phyloP scores from a whole-genome alignment of 2,113 vertebrate species.

The Calyptommatus sinebrachiatus region DNA sequence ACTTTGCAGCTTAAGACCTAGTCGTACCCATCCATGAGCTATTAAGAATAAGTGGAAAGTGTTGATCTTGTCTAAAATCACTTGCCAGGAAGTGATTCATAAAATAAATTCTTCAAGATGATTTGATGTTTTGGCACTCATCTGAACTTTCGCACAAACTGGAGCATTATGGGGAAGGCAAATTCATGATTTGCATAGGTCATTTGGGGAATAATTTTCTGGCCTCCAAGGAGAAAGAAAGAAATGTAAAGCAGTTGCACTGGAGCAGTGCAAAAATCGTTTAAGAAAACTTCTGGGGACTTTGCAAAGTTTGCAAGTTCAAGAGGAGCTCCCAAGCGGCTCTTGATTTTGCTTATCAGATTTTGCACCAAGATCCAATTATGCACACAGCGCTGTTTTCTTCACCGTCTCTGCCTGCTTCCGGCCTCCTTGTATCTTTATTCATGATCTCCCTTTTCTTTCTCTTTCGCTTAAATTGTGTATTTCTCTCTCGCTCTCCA shows the following conservation, averaged over 20 bases:
- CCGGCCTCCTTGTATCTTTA: constrained; percentile 43
- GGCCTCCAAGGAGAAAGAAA: not conserved
- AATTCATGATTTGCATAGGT: too few species aligned
- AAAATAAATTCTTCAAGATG: too few species aligned
- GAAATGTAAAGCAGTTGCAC: too few species aligned
- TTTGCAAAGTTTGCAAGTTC: not conserved
- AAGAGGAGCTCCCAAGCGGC: not conserved
- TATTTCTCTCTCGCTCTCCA: not conserved
- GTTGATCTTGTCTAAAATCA: too few species aligned
- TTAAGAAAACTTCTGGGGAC: not conserved
- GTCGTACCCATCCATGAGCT: too few species aligned
- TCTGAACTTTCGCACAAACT: too few species aligned
- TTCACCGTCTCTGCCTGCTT: accelerated
- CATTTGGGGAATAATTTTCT: not conserved
- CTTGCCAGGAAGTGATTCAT: too few species aligned
- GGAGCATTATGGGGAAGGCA: too few species aligned
- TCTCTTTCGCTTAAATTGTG: constrained; percentile 46
- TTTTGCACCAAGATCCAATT: constrained; percentile 40
- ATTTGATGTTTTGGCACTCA: too few species aligned
- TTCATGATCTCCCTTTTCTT: constrained; percentile 61
- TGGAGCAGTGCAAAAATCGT: too few species aligned
- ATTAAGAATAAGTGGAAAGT: too few species aligned
- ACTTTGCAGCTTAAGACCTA: too few species aligned
- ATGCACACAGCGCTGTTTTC: constrained; percentile 26
- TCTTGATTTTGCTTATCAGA: constrained; percentile 33